Evolutionary conservation across 2,888 invertebrate genomes (phyloP).

Genomic region (Amitus sp.): DNA sequence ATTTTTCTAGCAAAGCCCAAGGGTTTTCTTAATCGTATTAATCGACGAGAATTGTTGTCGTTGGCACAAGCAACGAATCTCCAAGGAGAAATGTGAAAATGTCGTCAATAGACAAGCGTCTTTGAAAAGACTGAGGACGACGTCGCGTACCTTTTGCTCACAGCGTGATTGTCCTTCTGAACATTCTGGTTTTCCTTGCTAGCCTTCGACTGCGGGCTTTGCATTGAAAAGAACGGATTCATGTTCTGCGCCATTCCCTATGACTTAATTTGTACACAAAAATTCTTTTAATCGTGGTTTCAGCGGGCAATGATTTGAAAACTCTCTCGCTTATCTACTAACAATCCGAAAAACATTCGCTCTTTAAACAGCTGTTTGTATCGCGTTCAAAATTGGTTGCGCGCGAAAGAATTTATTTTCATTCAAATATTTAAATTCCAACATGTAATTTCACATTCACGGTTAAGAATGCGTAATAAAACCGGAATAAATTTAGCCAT

Average conservation of each 20-base stretch:
- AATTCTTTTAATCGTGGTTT: conserved; percentile 1
- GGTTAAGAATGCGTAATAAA: too few species aligned
- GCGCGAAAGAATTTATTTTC: too few species aligned
- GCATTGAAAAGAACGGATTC: conserved; percentile 81
- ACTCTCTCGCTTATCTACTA: conserved; percentile 35
- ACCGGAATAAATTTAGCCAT: too few species aligned
- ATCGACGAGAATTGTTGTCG: too few species aligned
- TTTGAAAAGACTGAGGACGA: too few species aligned
- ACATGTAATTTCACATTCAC: too few species aligned
- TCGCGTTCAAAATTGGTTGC: too few species aligned
- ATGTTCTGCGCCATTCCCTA: conserved; percentile 85
- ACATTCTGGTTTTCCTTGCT: conserved; percentile 80
- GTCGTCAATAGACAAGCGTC: not conserved
- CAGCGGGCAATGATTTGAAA: conserved; percentile 52
- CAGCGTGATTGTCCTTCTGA: conserved; percentile 84
- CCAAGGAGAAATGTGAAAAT: not conserved
- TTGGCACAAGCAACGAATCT: too few species aligned
- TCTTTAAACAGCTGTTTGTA: conserved; percentile 5
- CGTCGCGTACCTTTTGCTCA: conserved; percentile 85
- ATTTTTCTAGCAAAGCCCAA: too few species aligned
- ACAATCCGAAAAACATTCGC: not conserved
- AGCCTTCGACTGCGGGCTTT: conserved; percentile 79
- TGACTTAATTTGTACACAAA: not conserved
- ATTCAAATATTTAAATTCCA: too few species aligned
- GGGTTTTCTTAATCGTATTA: too few species aligned